Evolutionary conservation across 2,797 vertebrate species (phyloP), one percentile per base, ranked within the genome.

Genomic region (Dipus sagitta): DNA sequence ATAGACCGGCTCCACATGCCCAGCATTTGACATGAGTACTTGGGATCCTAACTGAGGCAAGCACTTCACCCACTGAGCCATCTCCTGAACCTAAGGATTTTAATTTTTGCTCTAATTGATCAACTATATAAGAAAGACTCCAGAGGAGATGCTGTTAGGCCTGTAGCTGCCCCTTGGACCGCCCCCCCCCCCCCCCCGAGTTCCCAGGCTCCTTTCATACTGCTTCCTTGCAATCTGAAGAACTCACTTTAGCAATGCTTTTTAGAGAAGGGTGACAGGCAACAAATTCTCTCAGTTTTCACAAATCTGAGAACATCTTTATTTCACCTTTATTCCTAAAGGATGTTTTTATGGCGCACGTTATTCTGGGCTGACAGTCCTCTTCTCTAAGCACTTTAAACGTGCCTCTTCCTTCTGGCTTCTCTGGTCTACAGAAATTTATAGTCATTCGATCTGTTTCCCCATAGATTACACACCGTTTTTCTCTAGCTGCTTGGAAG

Each of bases 401-500:
- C 8, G 10, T 75, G 62, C 79, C 52, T 0, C 86, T 88, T 93
- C 71, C 32, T 20, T 79, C 78, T 65, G 90, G 86, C 78, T 26
- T 80, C 64, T 82, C 2, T 38, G 8, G 26, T 65, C 94, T 84
- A 87, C 20, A 0, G 95, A 65, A 68, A 86, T 71, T 32, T 24
- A 5, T 28, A 70, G 78, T 52, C 76, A 23, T 92, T 72, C 24
- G 32, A 1, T 32, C 78, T 32, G 18, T 95, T 86, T 74, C 88
- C 75, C 28, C 12, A 0, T 20, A 52, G 60, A 85, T 42, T 67
- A 78, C 30, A 14, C 18, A 9, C 47, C 80, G 5, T 86, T 91
- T 96, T 84, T 77, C 74, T 92, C 12, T 54, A 18, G 60, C 70
- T 38, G 32, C 86, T 92, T 71, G 83, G 86, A 76, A 86, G 82